Evolutionary conservation across 2,888 invertebrate genomes (phyloP).

Genomic region (Philhelius pedissequus): DNA sequence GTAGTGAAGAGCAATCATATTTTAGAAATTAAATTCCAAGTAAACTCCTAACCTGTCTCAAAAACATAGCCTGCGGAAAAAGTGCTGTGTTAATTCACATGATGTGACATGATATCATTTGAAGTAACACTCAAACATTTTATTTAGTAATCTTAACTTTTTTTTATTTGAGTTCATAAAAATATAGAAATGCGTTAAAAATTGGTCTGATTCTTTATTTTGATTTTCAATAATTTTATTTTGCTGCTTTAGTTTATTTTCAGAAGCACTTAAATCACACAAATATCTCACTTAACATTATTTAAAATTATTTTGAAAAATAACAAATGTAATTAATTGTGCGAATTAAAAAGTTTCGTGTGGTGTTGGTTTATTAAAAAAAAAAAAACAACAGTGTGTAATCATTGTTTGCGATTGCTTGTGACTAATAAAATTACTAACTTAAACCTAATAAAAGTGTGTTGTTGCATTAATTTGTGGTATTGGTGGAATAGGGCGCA

Average conservation of each 20-base stretch:
- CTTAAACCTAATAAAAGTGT: slow-evolving; percentile 42
- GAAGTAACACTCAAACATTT: too few relatives aligned
- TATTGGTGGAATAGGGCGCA: slow-evolving; percentile 49
- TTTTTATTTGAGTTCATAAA: not conserved
- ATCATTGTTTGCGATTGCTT: not conserved
- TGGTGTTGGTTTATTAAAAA: slow-evolving; percentile 37
- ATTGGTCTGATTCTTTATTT: not conserved
- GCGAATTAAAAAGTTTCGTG: slow-evolving; percentile 36
- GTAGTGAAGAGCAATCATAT: too few relatives aligned
- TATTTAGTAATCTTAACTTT: too few relatives aligned
- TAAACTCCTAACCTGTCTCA: too few relatives aligned
- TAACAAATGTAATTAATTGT: not conserved
- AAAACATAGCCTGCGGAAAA: too few relatives aligned
- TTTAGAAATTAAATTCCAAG: too few relatives aligned
- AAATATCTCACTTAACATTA: not conserved
- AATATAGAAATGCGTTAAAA: not conserved
- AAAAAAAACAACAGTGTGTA: not conserved
- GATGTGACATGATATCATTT: too few relatives aligned
- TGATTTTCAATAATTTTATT: slow-evolving; percentile 36
- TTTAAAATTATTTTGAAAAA: not conserved
- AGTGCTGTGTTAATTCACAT: too few relatives aligned
- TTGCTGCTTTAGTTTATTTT: slow-evolving; percentile 51
- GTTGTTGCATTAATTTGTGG: slow-evolving; percentile 21
- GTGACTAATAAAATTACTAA: slow-evolving; percentile 22
- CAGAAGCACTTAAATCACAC: slow-evolving; percentile 35